Base-by-base conservation (phyloP, 2,888 invertebrate genomes). In the Chorisops tibialis region DNA sequence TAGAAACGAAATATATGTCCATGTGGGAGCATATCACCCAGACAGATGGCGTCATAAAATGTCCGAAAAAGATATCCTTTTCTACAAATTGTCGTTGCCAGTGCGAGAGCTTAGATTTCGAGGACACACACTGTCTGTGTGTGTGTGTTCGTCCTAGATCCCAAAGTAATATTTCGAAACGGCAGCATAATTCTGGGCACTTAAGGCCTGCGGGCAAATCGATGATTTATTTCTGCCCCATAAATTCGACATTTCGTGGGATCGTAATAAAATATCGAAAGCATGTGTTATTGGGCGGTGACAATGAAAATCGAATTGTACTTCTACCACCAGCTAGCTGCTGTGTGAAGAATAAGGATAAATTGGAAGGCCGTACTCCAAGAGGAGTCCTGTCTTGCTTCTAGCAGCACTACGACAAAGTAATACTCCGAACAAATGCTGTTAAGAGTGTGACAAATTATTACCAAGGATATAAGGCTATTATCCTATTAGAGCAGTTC, bases 251-350 rank as follows among this genome's bases (percentile, higher is more conserved):
- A 45, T 45, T 56, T 56, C 21, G 56, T 56, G 45, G 30, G 12
- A 24, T 18, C 16, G 43, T 30, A 56, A 56, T 56, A 56, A 56
- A 56, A 45, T 45, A 56, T 24, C 43, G 41, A 45, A 38, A 56
- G 45, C 56, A 56, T 56, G 56, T 56, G 56, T 56, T 39, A 56
- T 56, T 56, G 56, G 56, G 43, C 45, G 56, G 56, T 56, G 45
- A 56, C 56, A 56, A 45, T 56, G 56, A 45, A 52, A 43, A 56
- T 43, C 56, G 45, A 56, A 56, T 56, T 43, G 45, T 56, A 45
- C 41, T 54, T 54, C 16, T 6, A 18, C 16, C 21, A 6, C 5
- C 4, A 3, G 4, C 16, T 12, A 3, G 45, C 5, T 45, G 6
- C 45, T 45, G 16, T 45, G 19, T 16, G 9, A n/a, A 6, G 14